Percentiles rank a stretch among this genome's conserved stretches.
These are phyloP conservation scores for Premnoplex brunnescens DNA, from an alignment of 2,797 vertebrate species.

Conservation along the genomic window DNA sequence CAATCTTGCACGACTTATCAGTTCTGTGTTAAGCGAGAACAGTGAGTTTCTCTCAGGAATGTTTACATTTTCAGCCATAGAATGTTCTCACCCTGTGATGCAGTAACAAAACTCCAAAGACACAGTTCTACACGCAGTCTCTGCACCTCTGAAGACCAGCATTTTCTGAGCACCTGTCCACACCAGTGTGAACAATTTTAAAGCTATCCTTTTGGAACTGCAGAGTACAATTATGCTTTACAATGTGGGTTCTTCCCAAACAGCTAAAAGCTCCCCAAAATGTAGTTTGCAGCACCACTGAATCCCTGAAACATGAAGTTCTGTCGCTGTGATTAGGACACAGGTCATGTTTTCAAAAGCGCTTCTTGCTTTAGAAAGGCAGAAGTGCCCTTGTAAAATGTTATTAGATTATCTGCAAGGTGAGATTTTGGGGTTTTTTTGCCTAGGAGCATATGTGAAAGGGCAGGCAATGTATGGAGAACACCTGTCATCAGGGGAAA, in stretches of 20 bases:
- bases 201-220: background rate
- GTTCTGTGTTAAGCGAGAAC: slow-evolving; percentile 28
- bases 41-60: slow-evolving; percentile 14
- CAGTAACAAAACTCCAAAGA: background rate
- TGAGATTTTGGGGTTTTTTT: background rate
- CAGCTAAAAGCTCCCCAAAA: background rate
- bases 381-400: background rate
- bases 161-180: background rate
- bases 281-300: background rate
- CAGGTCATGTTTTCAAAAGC: background rate
- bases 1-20: slow-evolving; percentile 61
- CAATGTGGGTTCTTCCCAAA: background rate
- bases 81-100: background rate
- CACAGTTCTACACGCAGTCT: background rate
- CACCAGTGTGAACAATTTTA: background rate
- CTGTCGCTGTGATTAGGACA: background rate
- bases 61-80: slow-evolving; percentile 10
- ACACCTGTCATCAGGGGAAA: background rate
- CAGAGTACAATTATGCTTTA: background rate
- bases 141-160: background rate
- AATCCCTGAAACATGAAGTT: background rate
- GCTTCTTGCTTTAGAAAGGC: background rate
- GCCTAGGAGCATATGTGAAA: background rate
- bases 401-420: background rate
- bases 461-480: background rate